These are phyloP conservation scores for Maniola jurtina DNA, from an alignment of 1,140 invertebrate genomes.

Conservation along the genomic window DNA sequence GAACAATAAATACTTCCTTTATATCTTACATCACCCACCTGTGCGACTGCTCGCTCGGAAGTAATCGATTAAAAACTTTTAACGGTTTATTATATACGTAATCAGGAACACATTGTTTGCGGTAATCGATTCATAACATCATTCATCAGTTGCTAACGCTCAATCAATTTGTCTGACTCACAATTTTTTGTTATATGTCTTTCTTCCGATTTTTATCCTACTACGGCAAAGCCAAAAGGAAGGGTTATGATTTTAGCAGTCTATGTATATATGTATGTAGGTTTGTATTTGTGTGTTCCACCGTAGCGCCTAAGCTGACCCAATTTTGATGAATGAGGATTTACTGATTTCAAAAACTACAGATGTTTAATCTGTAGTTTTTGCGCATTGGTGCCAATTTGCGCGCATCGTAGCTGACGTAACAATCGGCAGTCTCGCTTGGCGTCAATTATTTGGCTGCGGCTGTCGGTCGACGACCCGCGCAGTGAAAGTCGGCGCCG, in stretches of 20 bases:
- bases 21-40: background rate
- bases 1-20: background rate
- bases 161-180: background rate
- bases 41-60: background rate
- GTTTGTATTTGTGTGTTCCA: too few relatives aligned
- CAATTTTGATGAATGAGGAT: too few relatives aligned
- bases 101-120: background rate
- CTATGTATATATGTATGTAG: too few relatives aligned
- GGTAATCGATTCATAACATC: background rate
- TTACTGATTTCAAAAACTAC: too few relatives aligned
- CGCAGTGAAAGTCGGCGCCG: slow-evolving; percentile 43
- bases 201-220: too few relatives aligned
- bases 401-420: slow-evolving; percentile 19
- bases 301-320: too few relatives aligned
- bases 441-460: slow-evolving; percentile 36
- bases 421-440: slow-evolving; percentile 11
- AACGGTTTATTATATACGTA: background rate
- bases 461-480: slow-evolving; percentile 34
- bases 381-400: slow-evolving; percentile 1
- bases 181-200: too few relatives aligned
- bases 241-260: too few relatives aligned
- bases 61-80: background rate
- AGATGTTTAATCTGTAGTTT: too few relatives aligned
- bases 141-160: background rate
- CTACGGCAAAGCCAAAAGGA: too few relatives aligned